Evolutionary conservation across 2,113 vertebrate genomes (phyloP).

Genomic region (Uropsilus gracilis): DNA sequence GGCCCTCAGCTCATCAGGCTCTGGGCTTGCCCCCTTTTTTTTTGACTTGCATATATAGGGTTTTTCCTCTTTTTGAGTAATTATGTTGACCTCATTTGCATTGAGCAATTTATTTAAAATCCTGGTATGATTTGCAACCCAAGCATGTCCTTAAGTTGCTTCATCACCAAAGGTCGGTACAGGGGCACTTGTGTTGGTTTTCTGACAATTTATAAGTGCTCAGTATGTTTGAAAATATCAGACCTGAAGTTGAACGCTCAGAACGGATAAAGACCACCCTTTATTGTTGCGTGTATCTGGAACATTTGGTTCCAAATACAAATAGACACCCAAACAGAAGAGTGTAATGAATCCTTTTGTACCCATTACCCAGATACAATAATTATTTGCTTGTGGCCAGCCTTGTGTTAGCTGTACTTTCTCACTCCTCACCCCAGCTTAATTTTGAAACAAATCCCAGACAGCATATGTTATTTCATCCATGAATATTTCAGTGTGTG

Average conservation of each 20-base stretch:
- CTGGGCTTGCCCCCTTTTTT: neutral
- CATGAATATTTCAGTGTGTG: neutral
- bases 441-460: slow-evolving; percentile 18
- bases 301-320: neutral
- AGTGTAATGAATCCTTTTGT: neutral
- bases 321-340: neutral
- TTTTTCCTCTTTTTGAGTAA: neutral
- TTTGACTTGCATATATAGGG: neutral
- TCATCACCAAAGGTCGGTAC: neutral
- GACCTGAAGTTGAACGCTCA: neutral
- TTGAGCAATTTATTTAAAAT: neutral
- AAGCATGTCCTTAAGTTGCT: neutral
- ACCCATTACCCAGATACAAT: neutral
- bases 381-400: neutral
- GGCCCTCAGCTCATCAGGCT: neutral
- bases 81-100: neutral
- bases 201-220: neutral
- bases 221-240: neutral
- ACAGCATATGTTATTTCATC: neutral
- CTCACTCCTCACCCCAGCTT: neutral
- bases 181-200: neutral
- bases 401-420: neutral
- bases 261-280: neutral
- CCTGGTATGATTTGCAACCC: neutral
- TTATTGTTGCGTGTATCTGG: neutral